Evolutionary conservation across 2,888 invertebrate species (phyloP), one percentile per base, ranked within the genome.

Genomic region (Apodemia hepburni): DNA sequence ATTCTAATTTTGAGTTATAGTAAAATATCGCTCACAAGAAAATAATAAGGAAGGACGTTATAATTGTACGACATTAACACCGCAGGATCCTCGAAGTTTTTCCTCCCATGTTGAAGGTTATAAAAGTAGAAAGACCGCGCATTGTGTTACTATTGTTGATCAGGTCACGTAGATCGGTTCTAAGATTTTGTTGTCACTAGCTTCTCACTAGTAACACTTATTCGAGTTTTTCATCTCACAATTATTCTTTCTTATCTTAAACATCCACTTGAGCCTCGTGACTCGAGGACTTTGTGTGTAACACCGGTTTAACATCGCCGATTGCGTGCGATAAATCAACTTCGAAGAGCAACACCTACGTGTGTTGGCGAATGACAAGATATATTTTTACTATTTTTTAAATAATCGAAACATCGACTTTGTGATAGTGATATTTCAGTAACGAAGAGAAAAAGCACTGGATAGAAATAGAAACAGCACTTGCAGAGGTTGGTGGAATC

Each of bases 171-270:
- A 54, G 51, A 12, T 54, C 51, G 22, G 51, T 54, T 22, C 22
- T 54, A 12, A 27, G 27, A 54, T 27, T 54, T 54, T 54, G 51
- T 27, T 15, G 51, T 18, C 51, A 22, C 49, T 12, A 9, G 38
- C 22, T 17, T 59, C 18, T 17, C 17, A 59, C 35, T 18, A 35
- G 35, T 59, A 33, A n/a, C 15, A 35, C 59, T 11, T 17, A 12
- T 59, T 57, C 58, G 70, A 59, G 70, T 42, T 42, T 15, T 77
- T 75, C 79, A 75, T 81, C 79, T 77, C 71, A 70, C 73, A 77
- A 79, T 79, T 78, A 82, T 80, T 79, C 81, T 54, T 22, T 22
- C 78, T 83, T 84, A 85, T 86, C 69, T 61, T 70, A 77, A 73
- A 73, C 72, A 67, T 61, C 68, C 74, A 78, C 78, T 75, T 68